Conservation (phyloP, 2,113 vertebrate genomes). For the Sapayoa aenigma region DNA sequence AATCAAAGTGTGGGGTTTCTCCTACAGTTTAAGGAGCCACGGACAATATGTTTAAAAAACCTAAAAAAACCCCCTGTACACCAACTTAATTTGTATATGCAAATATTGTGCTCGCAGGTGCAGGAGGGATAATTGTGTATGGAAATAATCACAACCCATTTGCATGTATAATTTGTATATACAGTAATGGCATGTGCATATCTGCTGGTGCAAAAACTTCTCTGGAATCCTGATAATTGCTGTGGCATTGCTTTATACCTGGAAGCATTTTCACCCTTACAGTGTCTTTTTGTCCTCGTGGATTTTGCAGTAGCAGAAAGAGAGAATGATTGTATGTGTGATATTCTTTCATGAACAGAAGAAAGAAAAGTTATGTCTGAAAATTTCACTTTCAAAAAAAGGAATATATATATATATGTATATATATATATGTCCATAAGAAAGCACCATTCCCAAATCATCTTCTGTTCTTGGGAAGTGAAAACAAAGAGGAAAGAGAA, state of each 20-base stretch:
- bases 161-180: constrained; percentile 20
- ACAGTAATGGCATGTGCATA: background rate
- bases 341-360: background rate
- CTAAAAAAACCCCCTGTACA: background rate
- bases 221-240: background rate
- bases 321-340: rapidly evolving
- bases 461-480: background rate
- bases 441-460: background rate
- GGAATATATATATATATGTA: background rate
- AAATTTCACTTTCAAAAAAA: background rate
- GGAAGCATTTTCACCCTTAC: background rate
- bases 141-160: constrained; percentile 34
- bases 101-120: constrained; percentile 30
- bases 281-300: background rate
- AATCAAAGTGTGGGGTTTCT: background rate
- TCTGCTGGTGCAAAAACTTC: background rate
- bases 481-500: background rate
- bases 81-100: background rate
- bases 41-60: background rate
- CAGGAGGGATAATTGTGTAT: background rate
- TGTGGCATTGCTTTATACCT: background rate
- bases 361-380: background rate
- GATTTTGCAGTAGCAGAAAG: background rate
- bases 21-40: background rate
- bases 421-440: background rate